Conservation (phyloP, 2,888 invertebrate genomes). For the Phyllotreta striolata region DNA sequence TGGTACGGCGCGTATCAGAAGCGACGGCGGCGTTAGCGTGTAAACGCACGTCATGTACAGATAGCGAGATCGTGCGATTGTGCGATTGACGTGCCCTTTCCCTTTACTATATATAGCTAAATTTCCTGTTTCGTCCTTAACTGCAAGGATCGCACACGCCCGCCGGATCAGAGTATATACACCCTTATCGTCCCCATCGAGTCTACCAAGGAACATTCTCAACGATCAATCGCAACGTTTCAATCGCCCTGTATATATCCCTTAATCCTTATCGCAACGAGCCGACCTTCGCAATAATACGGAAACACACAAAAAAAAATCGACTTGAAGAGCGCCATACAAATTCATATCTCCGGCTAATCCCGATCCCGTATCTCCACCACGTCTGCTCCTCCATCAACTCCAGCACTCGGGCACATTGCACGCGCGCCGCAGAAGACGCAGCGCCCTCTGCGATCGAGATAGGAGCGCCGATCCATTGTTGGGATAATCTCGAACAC, state of each 20-base stretch:
- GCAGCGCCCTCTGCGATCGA: constrained; percentile 53
- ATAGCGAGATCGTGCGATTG: constrained; percentile 38
- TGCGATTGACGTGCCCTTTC: constrained; percentile 51
- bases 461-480: constrained; percentile 52
- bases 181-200: background rate
- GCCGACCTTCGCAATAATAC: too few species aligned
- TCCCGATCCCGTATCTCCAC: constrained; percentile 35
- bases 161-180: constrained; percentile 17
- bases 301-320: too few species aligned
- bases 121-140: constrained; percentile 18
- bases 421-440: constrained; percentile 19
- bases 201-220: background rate
- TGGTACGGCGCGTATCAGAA: constrained; percentile 45
- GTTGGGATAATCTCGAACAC: constrained; percentile 59
- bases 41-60: constrained; percentile 54
- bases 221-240: background rate
- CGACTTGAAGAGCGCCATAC: background rate
- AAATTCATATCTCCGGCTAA: constrained; percentile 3
- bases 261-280: too few species aligned
- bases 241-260: too few species aligned
- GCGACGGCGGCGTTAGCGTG: constrained; percentile 36
- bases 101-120: constrained; percentile 19
- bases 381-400: constrained; percentile 41
- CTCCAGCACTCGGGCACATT: constrained; percentile 26
- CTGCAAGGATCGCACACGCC: constrained; percentile 20